phyloP scores from a whole-genome alignment of 1,140 invertebrate species.

The Glomeris maerens region DNA sequence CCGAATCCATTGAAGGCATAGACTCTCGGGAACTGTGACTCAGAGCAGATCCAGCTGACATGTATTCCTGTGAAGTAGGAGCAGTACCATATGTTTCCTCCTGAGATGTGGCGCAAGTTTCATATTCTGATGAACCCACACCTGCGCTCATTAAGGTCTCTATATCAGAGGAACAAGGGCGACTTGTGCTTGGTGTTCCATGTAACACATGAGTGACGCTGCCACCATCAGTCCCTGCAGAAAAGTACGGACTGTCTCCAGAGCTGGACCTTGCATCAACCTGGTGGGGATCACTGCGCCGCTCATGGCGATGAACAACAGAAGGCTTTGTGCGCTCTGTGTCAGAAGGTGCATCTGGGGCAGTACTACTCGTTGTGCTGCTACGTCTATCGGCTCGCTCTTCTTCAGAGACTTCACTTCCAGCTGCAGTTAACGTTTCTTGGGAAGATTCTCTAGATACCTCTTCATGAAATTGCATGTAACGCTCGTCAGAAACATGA shows the following conservation, averaged over 20 bases:
- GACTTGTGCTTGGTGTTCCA: conserved; percentile 37
- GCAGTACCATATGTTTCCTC: conserved; percentile 47
- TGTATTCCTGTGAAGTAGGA: conserved; percentile 60
- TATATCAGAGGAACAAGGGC: conserved; percentile 74
- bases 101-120: conserved; percentile 64
- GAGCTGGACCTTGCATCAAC: conserved; percentile 65
- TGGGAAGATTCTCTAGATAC: no score
- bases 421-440: no score
- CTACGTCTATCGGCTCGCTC: no score
- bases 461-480: no score
- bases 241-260: conserved; percentile 76
- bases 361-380: no score
- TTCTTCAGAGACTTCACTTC: no score
- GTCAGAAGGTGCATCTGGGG: no score
- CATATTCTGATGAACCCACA: conserved; percentile 62
- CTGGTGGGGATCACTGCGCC: conserved; percentile 23
- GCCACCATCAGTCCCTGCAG: conserved; percentile 54
- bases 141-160: conserved; percentile 49
- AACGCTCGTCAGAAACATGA: no score
- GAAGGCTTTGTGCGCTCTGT: no score
- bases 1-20: conserved; percentile 73
- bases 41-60: conserved; percentile 63
- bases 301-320: conserved; percentile 18
- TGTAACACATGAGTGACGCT: conserved; percentile 30
- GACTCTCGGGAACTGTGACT: conserved; percentile 60